Evolutionary conservation across 2,797 vertebrate genomes (phyloP), one percentile per base, ranked within the genome.

Genomic region (Pangasius mekongensis): DNA sequence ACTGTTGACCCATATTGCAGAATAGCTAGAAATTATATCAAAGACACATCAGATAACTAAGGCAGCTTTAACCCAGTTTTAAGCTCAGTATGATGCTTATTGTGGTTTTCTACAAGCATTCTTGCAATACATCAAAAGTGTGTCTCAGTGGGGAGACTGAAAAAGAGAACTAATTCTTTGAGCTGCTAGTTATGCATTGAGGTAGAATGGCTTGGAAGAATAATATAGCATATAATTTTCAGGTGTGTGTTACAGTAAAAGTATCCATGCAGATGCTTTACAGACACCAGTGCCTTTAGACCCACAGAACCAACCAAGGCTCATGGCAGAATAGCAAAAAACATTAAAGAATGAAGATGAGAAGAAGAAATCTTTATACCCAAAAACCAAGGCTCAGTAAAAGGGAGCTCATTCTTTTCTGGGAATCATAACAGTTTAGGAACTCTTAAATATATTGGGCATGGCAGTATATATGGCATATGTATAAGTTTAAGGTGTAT

Each of bases 111-210:
- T 39, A 36, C 36, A 52, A 81, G 49, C 18, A 30, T 36, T 60
- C 73, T 47, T 85, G 83, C 33, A 78, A 78, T n/a, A 56, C 64
- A 71, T 80, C 20, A 85, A 88, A 64, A 24, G 49, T 67, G 5
- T 82, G 62, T 85, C 76, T 80, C 64, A 49, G 49, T 80, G 74
- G 62, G 87, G 52, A 78, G 24, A 24, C 6, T 58, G n/a, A 84
- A 78, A 76, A 66, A 47, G 54, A 24, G 87, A 84, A 88, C 81
- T 77, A 47, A 78, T 56, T 78, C n/a, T 78, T 56, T 56, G n/a
- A 80, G 54, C 78, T 60, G 33, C 33, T 39, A 39, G 20, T 39
- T 62, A 60, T 82, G 5, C 13, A 14, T 8, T 60, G 11, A 10
- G 11, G 8, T 60, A 13, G 33, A 81, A 36, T 81, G 77, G 5